These are phyloP conservation scores for Vandiemenella viatica DNA, from an alignment of 2,888 invertebrate genomes.

Conservation along the genomic window DNA sequence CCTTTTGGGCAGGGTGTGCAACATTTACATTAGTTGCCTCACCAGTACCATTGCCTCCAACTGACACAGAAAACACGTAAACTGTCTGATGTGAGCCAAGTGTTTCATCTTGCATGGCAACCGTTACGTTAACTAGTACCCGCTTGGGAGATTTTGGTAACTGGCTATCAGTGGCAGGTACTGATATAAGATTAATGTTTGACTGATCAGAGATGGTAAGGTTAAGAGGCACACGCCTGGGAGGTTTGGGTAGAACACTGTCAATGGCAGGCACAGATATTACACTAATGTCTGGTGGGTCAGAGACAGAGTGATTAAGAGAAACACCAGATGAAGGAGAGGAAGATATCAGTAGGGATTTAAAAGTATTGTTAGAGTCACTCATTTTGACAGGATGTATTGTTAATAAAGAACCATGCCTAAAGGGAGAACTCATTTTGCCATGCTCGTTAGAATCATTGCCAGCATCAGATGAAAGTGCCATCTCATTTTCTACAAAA, in stretches of 20 bases:
- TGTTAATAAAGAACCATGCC: constrained; percentile 12
- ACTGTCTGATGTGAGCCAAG: constrained; percentile 32
- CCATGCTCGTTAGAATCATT: constrained; percentile 2
- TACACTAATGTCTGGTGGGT: too few species aligned
- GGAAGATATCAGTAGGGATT: too few species aligned
- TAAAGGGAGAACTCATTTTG: background rate
- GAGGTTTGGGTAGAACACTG: background rate
- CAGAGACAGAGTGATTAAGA: too few species aligned
- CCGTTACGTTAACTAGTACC: constrained; percentile 67
- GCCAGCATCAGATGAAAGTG: constrained; percentile 6
- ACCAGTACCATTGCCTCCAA: constrained; percentile 36
- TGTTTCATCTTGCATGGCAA: constrained; percentile 50
- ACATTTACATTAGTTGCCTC: constrained; percentile 39
- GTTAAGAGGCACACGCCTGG: constrained; percentile 60
- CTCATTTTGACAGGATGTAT: background rate
- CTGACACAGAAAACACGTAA: constrained; percentile 68
- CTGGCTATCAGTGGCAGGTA: background rate
- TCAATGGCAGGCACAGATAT: background rate
- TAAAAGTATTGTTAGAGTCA: constrained; percentile 11
- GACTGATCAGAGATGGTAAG: too few species aligned
- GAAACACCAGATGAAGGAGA: too few species aligned
- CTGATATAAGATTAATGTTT: too few species aligned
- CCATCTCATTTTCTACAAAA: too few species aligned
- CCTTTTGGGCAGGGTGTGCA: constrained; percentile 12
- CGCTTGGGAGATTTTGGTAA: constrained; percentile 32